Percentiles rank a stretch among this genome's conserved stretches.
Conservation (phyloP, 2,797 vertebrate species). For the Brotula barbata region DNA sequence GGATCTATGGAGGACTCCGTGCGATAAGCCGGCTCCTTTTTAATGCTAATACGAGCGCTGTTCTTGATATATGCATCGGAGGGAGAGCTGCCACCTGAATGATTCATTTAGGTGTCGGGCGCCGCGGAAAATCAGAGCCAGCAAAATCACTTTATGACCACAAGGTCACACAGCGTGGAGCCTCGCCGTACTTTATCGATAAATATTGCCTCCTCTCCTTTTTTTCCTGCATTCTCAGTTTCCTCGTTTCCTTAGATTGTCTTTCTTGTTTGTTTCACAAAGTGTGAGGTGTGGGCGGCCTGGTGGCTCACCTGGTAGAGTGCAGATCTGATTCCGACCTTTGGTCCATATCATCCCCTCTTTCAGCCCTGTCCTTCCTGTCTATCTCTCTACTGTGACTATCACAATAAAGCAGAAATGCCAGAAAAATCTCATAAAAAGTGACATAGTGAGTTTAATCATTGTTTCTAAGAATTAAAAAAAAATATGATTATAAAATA, state of each 20-base stretch:
- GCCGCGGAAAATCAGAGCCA: slow-evolving; percentile 53
- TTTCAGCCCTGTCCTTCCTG: too few species aligned
- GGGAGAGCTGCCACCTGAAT: slow-evolving; percentile 64
- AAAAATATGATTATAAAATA: too few species aligned
- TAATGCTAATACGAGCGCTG: slow-evolving; percentile 55
- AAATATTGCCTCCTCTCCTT: slow-evolving; percentile 45
- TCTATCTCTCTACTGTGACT: too few species aligned
- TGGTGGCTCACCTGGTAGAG: too few species aligned
- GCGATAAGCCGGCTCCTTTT: slow-evolving; percentile 33
- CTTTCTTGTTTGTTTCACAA: slow-evolving; percentile 20
- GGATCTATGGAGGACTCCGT: slow-evolving; percentile 41
- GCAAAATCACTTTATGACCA: slow-evolving; percentile 56
- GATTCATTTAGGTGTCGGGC: slow-evolving; percentile 53
- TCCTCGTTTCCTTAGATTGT: slow-evolving; percentile 7
- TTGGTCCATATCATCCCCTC: too few species aligned
- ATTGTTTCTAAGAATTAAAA: too few species aligned
- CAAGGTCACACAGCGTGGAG: slow-evolving; percentile 63
- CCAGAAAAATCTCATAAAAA: too few species aligned
- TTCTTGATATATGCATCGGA: slow-evolving; percentile 50
- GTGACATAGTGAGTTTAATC: too few species aligned
- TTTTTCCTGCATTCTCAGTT: slow-evolving; percentile 16
- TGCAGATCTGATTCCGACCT: too few species aligned
- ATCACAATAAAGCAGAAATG: too few species aligned
- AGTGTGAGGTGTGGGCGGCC: too few species aligned
- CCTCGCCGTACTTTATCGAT: slow-evolving; percentile 56